A percentile compares a stretch with the other conserved stretches of the same genome.
Conservation (phyloP, 1,140 invertebrate genomes). For the Leptonema lineaticorne region DNA sequence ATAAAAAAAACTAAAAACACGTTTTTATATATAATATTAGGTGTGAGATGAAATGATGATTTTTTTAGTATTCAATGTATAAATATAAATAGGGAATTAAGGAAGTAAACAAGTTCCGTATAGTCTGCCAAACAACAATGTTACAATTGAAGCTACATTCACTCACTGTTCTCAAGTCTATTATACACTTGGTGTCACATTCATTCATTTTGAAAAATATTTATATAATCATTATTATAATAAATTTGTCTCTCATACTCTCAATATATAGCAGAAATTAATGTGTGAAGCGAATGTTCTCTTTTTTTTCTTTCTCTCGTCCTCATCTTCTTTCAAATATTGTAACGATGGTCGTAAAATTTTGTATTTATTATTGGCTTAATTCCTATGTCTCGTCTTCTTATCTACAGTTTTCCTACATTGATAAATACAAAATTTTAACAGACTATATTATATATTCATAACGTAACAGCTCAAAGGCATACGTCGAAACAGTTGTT, state of each 20-base stretch:
- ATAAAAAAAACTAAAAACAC: too few relatives aligned
- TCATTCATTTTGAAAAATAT: constrained; percentile 24
- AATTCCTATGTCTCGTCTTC: constrained; percentile 47
- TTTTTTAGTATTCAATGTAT: background rate
- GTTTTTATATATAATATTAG: too few relatives aligned
- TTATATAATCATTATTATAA: too few relatives aligned
- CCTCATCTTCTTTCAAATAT: background rate
- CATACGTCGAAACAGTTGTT: constrained; percentile 56
- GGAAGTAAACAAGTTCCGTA: constrained; percentile 18
- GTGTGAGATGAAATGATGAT: background rate
- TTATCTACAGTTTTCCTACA: constrained; percentile 58
- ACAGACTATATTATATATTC: constrained; percentile 50
- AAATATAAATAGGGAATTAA: background rate
- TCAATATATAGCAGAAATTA: constrained; percentile 14
- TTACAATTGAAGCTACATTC: constrained; percentile 13
- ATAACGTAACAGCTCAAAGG: constrained; percentile 55
- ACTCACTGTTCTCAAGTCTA: constrained; percentile 14
- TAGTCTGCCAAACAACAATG: constrained; percentile 19
- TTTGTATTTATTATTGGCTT: constrained; percentile 56
- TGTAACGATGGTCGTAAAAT: constrained; percentile 51
- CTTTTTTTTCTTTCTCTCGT: too few relatives aligned
- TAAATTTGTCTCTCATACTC: constrained; percentile 5
- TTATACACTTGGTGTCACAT: constrained; percentile 25
- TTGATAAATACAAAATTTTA: constrained; percentile 62
- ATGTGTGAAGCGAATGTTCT: constrained; percentile 15